Base-by-base conservation (phyloP, 2,888 invertebrate species). In the Tuta absoluta region DNA sequence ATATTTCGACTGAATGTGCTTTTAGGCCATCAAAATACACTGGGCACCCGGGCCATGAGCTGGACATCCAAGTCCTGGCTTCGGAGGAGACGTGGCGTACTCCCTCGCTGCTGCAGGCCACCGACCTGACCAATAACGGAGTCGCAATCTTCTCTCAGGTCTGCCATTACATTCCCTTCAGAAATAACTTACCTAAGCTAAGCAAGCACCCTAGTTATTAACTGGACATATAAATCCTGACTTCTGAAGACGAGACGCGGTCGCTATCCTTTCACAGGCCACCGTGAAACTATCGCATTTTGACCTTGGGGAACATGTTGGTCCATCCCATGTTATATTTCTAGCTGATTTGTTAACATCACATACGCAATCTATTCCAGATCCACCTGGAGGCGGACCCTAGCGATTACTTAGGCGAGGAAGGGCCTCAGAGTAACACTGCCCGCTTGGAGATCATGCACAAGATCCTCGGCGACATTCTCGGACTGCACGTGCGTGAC, bases 41-140 rank as follows among this genome's bases (percentile, higher is more conserved):
- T 66, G 92, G 92, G 1, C 92, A 93, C 68, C 93, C 93, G 0
- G 92, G 92, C 53, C 95, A 96, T 78, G 94, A 94, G 71, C 85
- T 97, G 68, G 94, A 95, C 73, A 95, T 97, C 8, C 94, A 95
- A 77, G 94, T 96, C 33, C 86, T 97, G 65, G 96, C 96, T 0
- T 95, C 95, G 0, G 97, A 97, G 76, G 96, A 97, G 81, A 97
- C 96, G 0, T 97, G 97, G 96, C 95, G 96, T 64, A 96, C 96
- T 0, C 97, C 97, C 0, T 96, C 96, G 67, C 89, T 97, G 64
- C 86, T 97, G 65, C 91, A 96, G 72, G 96, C 96, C 0, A 93
- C 93, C 0, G 93, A 94, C 59, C 89, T 93, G 24, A 93, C 93
- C 33, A 94, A 93, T 60, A 93, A 93, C 17, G 97, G 97, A 17